A percentile compares a stretch with the other conserved stretches of the same genome.
Conservation (phyloP, 1,140 invertebrate genomes). For the Drosophila pseudoananassae region DNA sequence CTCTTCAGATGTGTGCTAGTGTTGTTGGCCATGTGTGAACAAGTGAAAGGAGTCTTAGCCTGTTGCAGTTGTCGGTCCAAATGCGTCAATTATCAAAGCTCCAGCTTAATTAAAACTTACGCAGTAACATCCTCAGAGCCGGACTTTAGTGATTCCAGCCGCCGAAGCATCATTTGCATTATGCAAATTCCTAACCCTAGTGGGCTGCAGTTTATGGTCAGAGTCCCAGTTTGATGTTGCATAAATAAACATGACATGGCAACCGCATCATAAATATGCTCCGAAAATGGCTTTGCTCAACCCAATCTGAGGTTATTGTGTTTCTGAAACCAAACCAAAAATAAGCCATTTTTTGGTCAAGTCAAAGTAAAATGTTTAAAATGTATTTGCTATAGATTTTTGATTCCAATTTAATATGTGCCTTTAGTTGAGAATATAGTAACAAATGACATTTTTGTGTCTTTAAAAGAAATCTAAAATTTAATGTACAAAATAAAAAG, state of each 20-base stretch:
- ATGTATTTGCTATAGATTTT: neutral
- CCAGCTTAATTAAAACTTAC: slow-evolving; percentile 56
- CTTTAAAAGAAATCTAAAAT: slow-evolving; percentile 1
- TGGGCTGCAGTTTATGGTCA: slow-evolving; percentile 43
- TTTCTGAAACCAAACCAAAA: slow-evolving; percentile 27
- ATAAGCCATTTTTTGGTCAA: slow-evolving; percentile 61
- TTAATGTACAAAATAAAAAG: slow-evolving; percentile 13
- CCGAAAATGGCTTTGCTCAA: slow-evolving; percentile 30
- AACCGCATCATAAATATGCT: slow-evolving; percentile 70
- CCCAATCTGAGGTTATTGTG: slow-evolving; percentile 22
- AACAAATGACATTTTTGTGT: neutral
- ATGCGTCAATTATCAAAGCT: slow-evolving; percentile 48
- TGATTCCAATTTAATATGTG: slow-evolving; percentile 37
- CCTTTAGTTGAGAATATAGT: neutral
- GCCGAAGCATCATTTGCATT: slow-evolving; percentile 57
- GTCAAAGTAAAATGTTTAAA: slow-evolving; percentile 48
- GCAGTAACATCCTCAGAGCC: slow-evolving; percentile 22
- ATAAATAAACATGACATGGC: slow-evolving; percentile 73
- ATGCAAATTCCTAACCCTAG: slow-evolving; percentile 57
- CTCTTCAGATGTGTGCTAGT: neutral
- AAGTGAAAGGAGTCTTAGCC: slow-evolving; percentile 33
- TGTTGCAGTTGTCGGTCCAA: slow-evolving; percentile 40
- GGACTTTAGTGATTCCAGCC: slow-evolving; percentile 4
- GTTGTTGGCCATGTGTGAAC: slow-evolving; percentile 30
- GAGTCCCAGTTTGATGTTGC: slow-evolving; percentile 45